Percentiles rank a stretch among this genome's conserved stretches.
Conservation (phyloP, 2,113 vertebrate species). For the Phrynocephalus versicolor region DNA sequence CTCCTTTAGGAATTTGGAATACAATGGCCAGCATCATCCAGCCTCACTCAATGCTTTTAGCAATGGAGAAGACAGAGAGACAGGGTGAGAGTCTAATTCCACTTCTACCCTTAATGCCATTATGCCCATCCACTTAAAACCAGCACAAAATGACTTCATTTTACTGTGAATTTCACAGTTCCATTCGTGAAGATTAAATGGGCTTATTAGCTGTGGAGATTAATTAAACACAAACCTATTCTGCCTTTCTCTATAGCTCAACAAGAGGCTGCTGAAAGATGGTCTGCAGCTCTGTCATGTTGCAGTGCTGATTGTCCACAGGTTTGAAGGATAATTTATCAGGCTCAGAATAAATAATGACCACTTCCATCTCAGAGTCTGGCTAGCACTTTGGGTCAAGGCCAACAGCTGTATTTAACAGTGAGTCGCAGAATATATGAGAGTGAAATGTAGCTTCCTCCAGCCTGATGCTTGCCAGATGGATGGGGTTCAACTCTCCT, state of each 20-base stretch:
- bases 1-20: neutral
- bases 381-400: neutral
- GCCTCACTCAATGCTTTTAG: neutral
- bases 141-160: neutral
- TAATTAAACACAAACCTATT: slow-evolving; percentile 25
- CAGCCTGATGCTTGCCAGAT: neutral
- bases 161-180: neutral
- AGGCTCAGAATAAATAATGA: slow-evolving; percentile 37
- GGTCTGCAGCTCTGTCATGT: neutral
- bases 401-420: neutral
- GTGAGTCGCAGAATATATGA: neutral
- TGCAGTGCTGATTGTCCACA: neutral
- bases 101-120: neutral
- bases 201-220: slow-evolving; percentile 9
- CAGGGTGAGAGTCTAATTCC: neutral
- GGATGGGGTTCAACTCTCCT: neutral
- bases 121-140: neutral
- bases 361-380: neutral
- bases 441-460: neutral
- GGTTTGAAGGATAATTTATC: slow-evolving; percentile 33
- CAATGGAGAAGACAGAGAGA: neutral
- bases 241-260: slow-evolving; percentile 17
- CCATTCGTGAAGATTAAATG: slow-evolving; percentile 31
- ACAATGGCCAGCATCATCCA: neutral
- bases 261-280: slow-evolving; percentile 18